phyloP scores from a whole-genome alignment of 2,113 vertebrate species.

The Aphyosemion australe region DNA sequence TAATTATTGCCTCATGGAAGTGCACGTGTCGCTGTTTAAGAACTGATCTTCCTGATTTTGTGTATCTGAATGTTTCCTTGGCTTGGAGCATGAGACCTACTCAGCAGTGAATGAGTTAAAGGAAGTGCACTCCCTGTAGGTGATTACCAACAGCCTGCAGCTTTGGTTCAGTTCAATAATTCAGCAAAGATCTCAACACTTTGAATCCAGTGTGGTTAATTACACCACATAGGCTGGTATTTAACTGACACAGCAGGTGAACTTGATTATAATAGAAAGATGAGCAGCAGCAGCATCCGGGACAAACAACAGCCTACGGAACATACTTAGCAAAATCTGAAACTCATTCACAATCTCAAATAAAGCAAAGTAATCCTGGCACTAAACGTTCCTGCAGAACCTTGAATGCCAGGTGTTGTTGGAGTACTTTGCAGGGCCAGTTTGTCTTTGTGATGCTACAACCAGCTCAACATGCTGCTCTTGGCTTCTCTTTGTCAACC shows the following conservation, averaged over 20 bases:
- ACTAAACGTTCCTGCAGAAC: not conserved
- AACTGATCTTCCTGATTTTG: too few relatives aligned
- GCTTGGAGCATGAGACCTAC: not conserved
- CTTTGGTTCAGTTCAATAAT: slow-evolving; percentile 15
- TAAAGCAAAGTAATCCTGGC: not conserved
- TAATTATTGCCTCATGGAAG: too few relatives aligned
- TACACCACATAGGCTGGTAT: slow-evolving; percentile 21
- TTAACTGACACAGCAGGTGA: slow-evolving; percentile 19
- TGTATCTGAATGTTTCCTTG: too few relatives aligned
- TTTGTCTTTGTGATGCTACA: not conserved
- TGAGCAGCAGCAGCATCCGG: slow-evolving; percentile 1
- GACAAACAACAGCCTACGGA: not conserved
- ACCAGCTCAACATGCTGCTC: not conserved
- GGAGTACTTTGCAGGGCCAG: not conserved
- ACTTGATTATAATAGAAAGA: slow-evolving; percentile 34
- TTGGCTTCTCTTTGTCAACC: not conserved
- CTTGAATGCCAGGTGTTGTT: not conserved
- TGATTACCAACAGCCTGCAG: not conserved
- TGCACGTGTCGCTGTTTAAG: too few relatives aligned
- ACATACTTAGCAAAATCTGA: not conserved
- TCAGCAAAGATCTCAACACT: slow-evolving; percentile 48
- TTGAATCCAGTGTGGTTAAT: slow-evolving; percentile 45
- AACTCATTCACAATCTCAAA: slow-evolving; percentile 3
- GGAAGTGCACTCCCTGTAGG: not conserved
- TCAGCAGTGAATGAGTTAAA: not conserved